Evolutionary conservation across 2,888 invertebrate species (phyloP), one percentile per base, ranked within the genome.

Genomic region (Leuctra nigra): DNA sequence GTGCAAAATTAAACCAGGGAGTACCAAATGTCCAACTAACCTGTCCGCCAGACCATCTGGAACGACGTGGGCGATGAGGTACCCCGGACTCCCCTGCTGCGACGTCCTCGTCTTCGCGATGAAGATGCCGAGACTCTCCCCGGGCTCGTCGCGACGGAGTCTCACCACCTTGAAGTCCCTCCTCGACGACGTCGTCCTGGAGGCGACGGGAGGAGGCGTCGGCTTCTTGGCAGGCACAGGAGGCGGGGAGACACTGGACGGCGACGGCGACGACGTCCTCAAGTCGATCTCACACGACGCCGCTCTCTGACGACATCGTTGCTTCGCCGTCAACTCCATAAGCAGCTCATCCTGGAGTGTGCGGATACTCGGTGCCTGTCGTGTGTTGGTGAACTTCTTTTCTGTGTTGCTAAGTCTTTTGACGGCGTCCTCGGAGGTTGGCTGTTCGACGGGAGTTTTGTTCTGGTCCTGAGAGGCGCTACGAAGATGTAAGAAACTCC

Each of bases 51-150:
- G 69, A 61, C 86, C 84, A 55, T 80, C 82, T 2, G 84, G 82
- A 20, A 85, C 82, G 2, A 87, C 81, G 67, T 84, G 82, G 22
- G 85, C 85, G 2, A 87, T 83, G 59, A 84, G 73, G 67, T 85
- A 86, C 14, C 83, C 82, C n/a, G 77, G 68, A 57, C 76, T 77
- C n/a, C 76, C 78, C 68, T 79, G 61, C 13, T 56, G 57, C 16
- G 61, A 53, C 14, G 80, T 73, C 61, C 79, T 80, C 33, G 79
- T 80, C 71, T 83, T 84, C 2, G 84, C 82, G 58, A 87, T 84
- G 65, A 83, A 83, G 68, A 87, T 85, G 4, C 86, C 86, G 44
- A 87, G 70, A 68, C 84, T 84, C 66, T 85, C 83, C 33, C 75
- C 72, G 2, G 79, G 75, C 58, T 72, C 76, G 57, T 76, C 75